Evolutionary conservation across 2,113 vertebrate species (phyloP).

Genomic region (Orcinus orca): DNA sequence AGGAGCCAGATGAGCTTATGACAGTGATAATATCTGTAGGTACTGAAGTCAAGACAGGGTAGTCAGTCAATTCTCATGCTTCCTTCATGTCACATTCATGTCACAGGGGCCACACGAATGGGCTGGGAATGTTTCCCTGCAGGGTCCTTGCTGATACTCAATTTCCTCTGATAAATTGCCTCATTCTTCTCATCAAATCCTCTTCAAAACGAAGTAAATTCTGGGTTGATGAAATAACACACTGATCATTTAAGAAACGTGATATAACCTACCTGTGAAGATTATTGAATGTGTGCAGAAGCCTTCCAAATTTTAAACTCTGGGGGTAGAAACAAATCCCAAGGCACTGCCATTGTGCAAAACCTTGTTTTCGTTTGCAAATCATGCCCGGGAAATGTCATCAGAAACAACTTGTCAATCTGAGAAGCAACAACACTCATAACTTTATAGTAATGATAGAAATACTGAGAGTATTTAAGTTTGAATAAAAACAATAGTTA

Average conservation of each 20-base stretch:
- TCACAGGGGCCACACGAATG: not conserved
- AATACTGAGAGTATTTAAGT: not conserved
- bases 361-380: slow-evolving; percentile 17
- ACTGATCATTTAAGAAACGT: slow-evolving; percentile 24
- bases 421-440: not conserved
- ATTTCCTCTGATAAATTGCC: not conserved
- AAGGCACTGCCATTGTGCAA: not conserved
- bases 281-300: not conserved
- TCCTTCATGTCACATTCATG: not conserved
- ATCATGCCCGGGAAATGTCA: not conserved
- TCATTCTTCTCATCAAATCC: not conserved
- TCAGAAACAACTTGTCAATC: not conserved
- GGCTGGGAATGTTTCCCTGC: not conserved
- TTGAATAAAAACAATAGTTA: slow-evolving; percentile 20
- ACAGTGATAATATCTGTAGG: not conserved
- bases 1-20: slow-evolving; percentile 10
- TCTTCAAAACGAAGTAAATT: slow-evolving; percentile 9
- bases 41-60: not conserved
- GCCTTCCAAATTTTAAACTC: not conserved
- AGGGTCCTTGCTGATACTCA: not conserved
- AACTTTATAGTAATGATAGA: slow-evolving; percentile 4
- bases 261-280: not conserved
- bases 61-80: not conserved
- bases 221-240: not conserved
- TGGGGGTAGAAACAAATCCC: not conserved